Evolutionary conservation across 2,797 vertebrate genomes (phyloP), one percentile per base, ranked within the genome.

Genomic region (Cryptoprocta ferox): DNA sequence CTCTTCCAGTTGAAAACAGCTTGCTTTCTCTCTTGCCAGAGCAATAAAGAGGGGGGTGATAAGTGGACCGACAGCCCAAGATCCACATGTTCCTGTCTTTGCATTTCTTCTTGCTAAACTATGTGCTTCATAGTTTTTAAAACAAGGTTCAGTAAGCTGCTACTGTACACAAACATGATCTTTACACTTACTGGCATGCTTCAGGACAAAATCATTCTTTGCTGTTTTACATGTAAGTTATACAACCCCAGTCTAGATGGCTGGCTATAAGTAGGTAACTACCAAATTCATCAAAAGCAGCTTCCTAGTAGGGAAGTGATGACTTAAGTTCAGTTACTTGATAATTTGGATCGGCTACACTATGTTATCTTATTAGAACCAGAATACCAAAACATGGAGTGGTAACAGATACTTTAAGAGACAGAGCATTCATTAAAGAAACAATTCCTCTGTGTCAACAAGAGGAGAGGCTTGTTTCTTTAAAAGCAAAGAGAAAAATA

Each of bases 361-460:
- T 96, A 30, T 53, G 26, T 79, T 39, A 70, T 14, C 48, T 91
- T 48, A 96, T 71, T 48, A 94, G 89, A 91, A 91, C 96, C 21
- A 92, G 76, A 91, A 93, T 15, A 56, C 8, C 84, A 91, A 92
- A 91, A 65, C 56, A 86, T 6, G 24, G n/a, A 83, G 21, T 28
- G 24, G 39, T 76, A 26, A 86, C 15, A 73, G 63, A 61, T 53
- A 81, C 19, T 91, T 71, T 48, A 94, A 63, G 79, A 93, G 48
- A 84, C 37, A 91, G 42, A 96, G 11, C 13, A 84, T 45, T 83
- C 13, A 84, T 45, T 83, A 70, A 90, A 83, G 32, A 92, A 96
- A 94, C 28, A 61, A 85, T 73, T 78, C 8, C 39, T 80, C 32
- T 65, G 11, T 39, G 37, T 53, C 39, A 83, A 73, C 82, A 83